Evolutionary conservation across 2,797 vertebrate species (phyloP), one percentile per base, ranked within the genome.

Genomic region (Muscicapa striata): DNA sequence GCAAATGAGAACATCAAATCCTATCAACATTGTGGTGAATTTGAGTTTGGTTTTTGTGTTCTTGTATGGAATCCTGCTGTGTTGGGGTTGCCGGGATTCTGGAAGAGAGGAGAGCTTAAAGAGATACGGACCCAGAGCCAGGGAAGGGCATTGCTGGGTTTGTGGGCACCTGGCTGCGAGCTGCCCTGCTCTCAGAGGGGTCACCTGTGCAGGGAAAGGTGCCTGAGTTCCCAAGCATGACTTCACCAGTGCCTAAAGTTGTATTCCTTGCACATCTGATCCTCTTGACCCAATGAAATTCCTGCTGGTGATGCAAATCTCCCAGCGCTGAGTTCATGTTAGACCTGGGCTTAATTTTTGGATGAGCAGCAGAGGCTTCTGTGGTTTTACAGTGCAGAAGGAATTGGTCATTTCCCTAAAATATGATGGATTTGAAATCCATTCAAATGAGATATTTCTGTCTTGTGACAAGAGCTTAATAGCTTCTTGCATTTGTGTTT

Each of bases 401-500:
- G 26, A 70, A 68, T 41, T 36, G 80, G 77, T 90, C 83, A 38
- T 88, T 94, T 95, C 90, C 83, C 63, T 89, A 74, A 73, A 82
- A 94, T 64, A 82, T 57, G 70, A 90, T 79, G 49, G 58, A 91
- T 90, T 93, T 89, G 85, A 96, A 93, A 80, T 94, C 85, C 93
- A 91, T 93, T 96, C 84, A 95, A 95, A 87, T 6, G 61, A 93
- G 91, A 55, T 88, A 76, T 82, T 95, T 94, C 85, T 95, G 92
- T 82, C 94, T 57, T 91, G 74, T 68, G 89, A 94, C 95, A 93
- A 87, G 93, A 91, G 85, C 89, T 91, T 96, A 91, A 95, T 91
- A 64, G 93, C 90, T 90, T 89, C 91, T 96, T 96, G 95, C 87
- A 27, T 92, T 93, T 91, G 89, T 93, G 95, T 96, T 97, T 96